Evolutionary conservation across 2,888 invertebrate species (phyloP), one percentile per base, ranked within the genome.

Genomic region (Mayetiola destructor): DNA sequence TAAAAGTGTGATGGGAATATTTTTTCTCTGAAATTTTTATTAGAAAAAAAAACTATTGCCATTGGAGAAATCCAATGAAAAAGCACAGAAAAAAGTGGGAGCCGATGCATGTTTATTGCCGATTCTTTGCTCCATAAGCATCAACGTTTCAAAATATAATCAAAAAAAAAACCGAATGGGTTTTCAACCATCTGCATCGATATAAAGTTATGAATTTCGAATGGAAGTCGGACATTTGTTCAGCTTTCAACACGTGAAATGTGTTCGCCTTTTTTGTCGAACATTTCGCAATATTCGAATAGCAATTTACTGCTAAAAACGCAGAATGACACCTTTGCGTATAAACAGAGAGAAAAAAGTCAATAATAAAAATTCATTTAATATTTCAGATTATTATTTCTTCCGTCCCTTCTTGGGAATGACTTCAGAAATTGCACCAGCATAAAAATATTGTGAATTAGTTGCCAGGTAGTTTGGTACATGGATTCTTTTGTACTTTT

Each of bases 361-460:
- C 48, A 12, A 48, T 48, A n/a, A n/a, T n/a, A 48, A 48, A 48
- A 48, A 48, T 48, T 48, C 48, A 27, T 48, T 48, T 48, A 48
- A 48, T 27, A 48, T 27, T 48, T 48, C 27, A 16, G 27, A 48
- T 48, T 23, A 27, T n/a, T 27, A 48, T 48, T 48, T 12, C n/a
- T n/a, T n/a, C 16, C 18, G n/a, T 8, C 48, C 23, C 27, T 40
- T 21, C 12, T 40, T 10, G 40, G 12, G 40, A 12, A 23, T 10
- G 21, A 21, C 21, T 12, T 5, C 10, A 20, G 10, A 40, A 21
- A 40, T 40, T 20, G 40, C 40, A 20, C 12, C 9, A 20, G 21
- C 5, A 8, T 3, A 16, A 20, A 2, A 20, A 20, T 20, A 10
- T 12, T 40, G 4, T 40, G n/a, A n/a, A n/a, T n/a, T n/a, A n/a